Evolutionary conservation across 2,797 vertebrate species (phyloP).

Genomic region (Helicolenus hilgendorfi): DNA sequence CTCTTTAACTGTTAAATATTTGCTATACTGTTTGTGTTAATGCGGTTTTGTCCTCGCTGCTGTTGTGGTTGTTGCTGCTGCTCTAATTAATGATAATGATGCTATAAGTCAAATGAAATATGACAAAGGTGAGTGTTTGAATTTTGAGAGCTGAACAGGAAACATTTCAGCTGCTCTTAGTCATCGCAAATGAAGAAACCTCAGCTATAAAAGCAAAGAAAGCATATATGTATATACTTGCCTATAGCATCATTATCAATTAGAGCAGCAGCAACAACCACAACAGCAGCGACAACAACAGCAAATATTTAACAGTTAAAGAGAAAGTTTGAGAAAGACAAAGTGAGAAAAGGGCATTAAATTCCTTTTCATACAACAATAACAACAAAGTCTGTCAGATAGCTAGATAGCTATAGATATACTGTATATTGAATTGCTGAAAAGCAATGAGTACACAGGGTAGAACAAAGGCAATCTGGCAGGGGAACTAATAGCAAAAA

Average conservation of each 20-base stretch:
- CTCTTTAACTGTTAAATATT: background rate
- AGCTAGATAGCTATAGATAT: background rate
- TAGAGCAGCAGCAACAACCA: background rate
- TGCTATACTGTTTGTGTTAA: background rate
- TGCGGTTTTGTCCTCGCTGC: background rate
- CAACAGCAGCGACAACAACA: background rate
- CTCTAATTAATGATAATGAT: background rate
- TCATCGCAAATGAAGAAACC: background rate
- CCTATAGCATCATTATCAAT: background rate
- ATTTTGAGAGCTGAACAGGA: background rate
- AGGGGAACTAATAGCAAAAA: no score
- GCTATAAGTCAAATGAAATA: background rate
- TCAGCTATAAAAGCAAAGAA: background rate
- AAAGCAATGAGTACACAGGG: no score
- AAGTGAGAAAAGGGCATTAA: background rate
- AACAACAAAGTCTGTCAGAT: conserved; percentile 32
- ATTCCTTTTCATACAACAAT: conserved; percentile 1
- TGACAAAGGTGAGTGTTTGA: background rate
- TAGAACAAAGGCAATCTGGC: background rate
- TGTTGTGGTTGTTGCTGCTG: background rate
- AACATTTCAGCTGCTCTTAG: background rate
- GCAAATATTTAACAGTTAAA: background rate
- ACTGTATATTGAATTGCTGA: no score
- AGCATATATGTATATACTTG: no score
- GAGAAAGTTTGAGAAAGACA: background rate